A percentile compares a stretch with the other conserved stretches of the same genome.
phyloP scores from a whole-genome alignment of 2,797 vertebrate species.

The Scyliorhinus canicula region DNA sequence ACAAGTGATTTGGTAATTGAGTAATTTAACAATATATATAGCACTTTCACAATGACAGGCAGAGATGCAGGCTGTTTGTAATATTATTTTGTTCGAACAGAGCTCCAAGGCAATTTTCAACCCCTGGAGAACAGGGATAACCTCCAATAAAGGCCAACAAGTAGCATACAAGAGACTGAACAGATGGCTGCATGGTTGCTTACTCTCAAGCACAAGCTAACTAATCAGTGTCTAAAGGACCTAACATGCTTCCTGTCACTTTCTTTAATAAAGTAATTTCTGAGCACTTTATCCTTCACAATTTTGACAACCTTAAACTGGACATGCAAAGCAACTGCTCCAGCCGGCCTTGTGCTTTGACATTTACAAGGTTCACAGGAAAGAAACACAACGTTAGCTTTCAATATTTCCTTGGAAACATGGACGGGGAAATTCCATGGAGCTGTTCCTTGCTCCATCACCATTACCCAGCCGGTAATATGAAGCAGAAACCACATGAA shows the following conservation, averaged over 20 bases:
- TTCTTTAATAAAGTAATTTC: conserved; percentile 19
- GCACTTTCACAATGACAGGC: neutral
- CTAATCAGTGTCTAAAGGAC: conserved; percentile 47
- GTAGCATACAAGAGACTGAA: conserved; percentile 49
- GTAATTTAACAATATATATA: neutral
- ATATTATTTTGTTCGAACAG: conserved; percentile 49
- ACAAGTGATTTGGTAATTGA: neutral
- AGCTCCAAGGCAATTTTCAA: conserved; percentile 49
- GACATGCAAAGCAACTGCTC: neutral
- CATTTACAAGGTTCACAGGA: neutral
- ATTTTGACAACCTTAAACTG: neutral
- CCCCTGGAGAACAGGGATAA: conserved; percentile 51
- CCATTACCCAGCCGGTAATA: neutral
- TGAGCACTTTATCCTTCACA: conserved; percentile 18
- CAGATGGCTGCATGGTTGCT: conserved; percentile 50
- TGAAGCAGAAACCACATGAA: neutral
- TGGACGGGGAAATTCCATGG: neutral
- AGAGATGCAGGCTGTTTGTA: conserved; percentile 37
- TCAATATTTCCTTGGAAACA: neutral
- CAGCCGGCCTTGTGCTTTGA: neutral
- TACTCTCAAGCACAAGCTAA: conserved; percentile 48
- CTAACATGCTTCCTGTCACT: conserved; percentile 36
- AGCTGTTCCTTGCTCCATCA: neutral
- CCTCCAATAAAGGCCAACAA: conserved; percentile 47
- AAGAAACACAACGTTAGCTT: neutral